These are phyloP conservation scores for Heterochromis multidens DNA, from an alignment of 2,113 vertebrate genomes.

Conservation along the genomic window DNA sequence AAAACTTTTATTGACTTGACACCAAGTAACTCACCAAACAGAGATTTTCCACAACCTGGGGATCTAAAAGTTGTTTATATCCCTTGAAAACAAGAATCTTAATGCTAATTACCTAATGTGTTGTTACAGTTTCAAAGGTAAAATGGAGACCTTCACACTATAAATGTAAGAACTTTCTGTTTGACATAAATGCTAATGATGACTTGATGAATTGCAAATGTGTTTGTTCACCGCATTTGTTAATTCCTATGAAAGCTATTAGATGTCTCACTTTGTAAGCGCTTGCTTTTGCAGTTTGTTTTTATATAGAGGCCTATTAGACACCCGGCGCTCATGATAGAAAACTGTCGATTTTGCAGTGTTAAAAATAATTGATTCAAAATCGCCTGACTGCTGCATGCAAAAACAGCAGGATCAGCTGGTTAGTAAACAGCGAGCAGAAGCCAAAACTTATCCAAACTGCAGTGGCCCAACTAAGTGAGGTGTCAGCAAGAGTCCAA, in stretches of 20 bases:
- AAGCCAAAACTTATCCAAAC: slow-evolving; percentile 32
- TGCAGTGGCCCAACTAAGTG: slow-evolving; percentile 17
- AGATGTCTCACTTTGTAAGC: not conserved
- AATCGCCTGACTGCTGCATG: slow-evolving; percentile 9
- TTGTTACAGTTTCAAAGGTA: not conserved
- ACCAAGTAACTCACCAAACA: not conserved
- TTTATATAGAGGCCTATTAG: not conserved
- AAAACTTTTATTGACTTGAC: no score
- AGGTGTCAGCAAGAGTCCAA: slow-evolving; percentile 41
- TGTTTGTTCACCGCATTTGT: not conserved
- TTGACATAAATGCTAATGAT: not conserved
- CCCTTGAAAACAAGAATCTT: not conserved
- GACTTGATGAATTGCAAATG: not conserved
- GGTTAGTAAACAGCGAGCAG: slow-evolving; percentile 16
- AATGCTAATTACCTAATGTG: not conserved
- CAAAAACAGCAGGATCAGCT: slow-evolving; percentile 53
- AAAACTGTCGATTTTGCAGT: slow-evolving; percentile 28
- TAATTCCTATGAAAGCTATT: slow-evolving; percentile 10
- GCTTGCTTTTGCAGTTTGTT: slow-evolving; percentile 7
- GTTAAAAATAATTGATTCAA: slow-evolving; percentile 50
- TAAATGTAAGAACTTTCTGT: not conserved
- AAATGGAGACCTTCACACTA: not conserved
- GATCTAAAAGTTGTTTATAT: not conserved
- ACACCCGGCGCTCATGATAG: not conserved
- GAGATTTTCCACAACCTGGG: not conserved